Base-by-base conservation (phyloP, 2,888 invertebrate genomes). In the Ernsta delagoae region DNA sequence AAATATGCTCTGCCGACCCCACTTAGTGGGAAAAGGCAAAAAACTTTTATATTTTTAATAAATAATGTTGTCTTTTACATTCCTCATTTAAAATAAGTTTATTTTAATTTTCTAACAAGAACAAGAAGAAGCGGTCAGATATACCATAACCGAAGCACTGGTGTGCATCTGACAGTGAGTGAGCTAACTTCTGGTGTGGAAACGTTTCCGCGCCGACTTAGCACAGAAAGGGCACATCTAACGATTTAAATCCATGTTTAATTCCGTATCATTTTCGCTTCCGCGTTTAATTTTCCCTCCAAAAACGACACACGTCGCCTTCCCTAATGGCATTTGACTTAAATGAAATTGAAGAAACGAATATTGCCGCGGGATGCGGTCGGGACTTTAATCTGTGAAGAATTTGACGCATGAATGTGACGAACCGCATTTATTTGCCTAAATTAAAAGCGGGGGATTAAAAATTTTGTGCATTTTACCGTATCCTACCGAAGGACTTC, bases 261-360 rank as follows among this genome's bases (percentile, higher is more conserved):
- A 43, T 43, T 9, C 11, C 11, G 43, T 8, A 1, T 8, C 43
- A 43, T 43, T 43, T 43, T 43, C 43, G 9, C 43, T 11, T 1
- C 11, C 4, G 43, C 9, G 11, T 43, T 43, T 43, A 43, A n/a
- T 43, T 43, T 43, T 9, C 43, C 43, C 9, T 11, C 43, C 4
- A 43, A 43, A 8, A 9, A 9, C 43, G 8, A 8, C 43, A 9
- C 7, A 11, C 43, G 11, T 43, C 8, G 11, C 43, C 43, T 48
- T 48, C 36, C 31, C n/a, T 48, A 61, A 48, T 43, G 43, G 43
- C 48, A 31, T 36, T 61, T 61, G 61, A 61, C 48, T 61, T 48
- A 48, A 61, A 61, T 61, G n/a, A 48, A 61, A 61, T 61, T 61
- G 61, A 11, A 61, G 48, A 36, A 59, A 61, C 48, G 48, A 61